Evolutionary conservation across 2,797 vertebrate species (phyloP).

Genomic region (Neosalanx taihuensis): DNA sequence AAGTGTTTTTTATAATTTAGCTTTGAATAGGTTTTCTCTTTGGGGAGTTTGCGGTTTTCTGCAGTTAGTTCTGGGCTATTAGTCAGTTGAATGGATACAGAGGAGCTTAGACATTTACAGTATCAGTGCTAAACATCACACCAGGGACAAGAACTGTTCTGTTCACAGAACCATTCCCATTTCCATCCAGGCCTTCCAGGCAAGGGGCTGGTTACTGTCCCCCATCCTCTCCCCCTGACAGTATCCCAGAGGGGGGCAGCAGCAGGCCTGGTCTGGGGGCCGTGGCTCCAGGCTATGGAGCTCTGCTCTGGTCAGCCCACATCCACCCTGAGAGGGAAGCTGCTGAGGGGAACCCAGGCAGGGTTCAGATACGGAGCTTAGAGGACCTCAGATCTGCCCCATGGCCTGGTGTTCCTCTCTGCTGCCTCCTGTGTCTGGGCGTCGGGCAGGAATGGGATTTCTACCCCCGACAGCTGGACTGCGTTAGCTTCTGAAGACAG

Average conservation of each 20-base stretch:
- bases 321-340: not conserved
- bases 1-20: conserved; percentile 50
- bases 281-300: conserved; percentile 9
- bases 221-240: not conserved
- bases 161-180: too few species aligned
- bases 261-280: conserved; percentile 16
- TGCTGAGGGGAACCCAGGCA: conserved; percentile 15
- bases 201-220: too few species aligned
- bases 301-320: conserved; percentile 19
- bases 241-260: not conserved
- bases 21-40: conserved; percentile 69
- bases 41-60: conserved; percentile 72
- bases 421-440: not conserved
- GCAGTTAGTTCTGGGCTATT: conserved; percentile 70
- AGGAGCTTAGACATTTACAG: conserved; percentile 49
- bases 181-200: too few species aligned
- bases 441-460: conserved; percentile 56
- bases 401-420: conserved; percentile 31
- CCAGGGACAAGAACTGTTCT: too few species aligned
- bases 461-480: conserved; percentile 66
- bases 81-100: conserved; percentile 50
- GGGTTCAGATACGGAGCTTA: conserved; percentile 42
- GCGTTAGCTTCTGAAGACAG: conserved; percentile 52
- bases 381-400: conserved; percentile 45
- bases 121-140: conserved; percentile 17